Conservation (phyloP, 1,140 invertebrate species). For the Philaenus spumarius region DNA sequence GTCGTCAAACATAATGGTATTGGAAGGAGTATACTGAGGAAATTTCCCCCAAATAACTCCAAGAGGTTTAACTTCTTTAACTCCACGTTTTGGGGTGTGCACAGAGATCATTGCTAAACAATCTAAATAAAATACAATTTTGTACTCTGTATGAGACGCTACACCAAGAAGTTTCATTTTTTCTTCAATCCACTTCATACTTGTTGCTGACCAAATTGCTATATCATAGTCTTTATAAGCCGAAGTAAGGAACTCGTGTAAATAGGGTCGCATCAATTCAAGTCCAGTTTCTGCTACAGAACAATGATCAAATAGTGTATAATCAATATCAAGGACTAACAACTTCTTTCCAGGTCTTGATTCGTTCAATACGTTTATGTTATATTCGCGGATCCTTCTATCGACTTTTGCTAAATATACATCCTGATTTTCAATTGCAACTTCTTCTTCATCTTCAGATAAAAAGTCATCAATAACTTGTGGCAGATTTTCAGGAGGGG, state of each 20-base stretch:
- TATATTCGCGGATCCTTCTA: constrained; percentile 76
- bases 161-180: constrained; percentile 94
- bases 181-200: constrained; percentile 97
- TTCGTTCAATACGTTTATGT: constrained; percentile 71
- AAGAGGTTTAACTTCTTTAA: constrained; percentile 88
- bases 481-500: constrained; percentile 69
- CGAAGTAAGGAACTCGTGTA: constrained; percentile 91
- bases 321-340: constrained; percentile 94
- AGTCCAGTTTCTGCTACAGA: constrained; percentile 80
- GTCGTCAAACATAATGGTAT: constrained; percentile 98
- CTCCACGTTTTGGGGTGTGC: constrained; percentile 80
- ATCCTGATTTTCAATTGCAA: constrained; percentile 75
- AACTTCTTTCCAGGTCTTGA: constrained; percentile 79
- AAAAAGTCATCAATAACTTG: constrained; percentile 84
- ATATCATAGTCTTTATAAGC: constrained; percentile 87
- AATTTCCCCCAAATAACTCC: constrained; percentile 97
- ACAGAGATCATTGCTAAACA: constrained; percentile 92
- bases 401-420: constrained; percentile 59
- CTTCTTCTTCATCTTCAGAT: constrained; percentile 78
- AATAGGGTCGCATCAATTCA: constrained; percentile 90
- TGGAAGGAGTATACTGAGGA: constrained; percentile 76
- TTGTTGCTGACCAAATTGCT: constrained; percentile 92
- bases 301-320: constrained; percentile 93
- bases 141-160: constrained; percentile 73
- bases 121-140: constrained; percentile 89